A percentile compares a stretch with the other conserved stretches of the same genome.
phyloP scores from a whole-genome alignment of 2,797 vertebrate genomes.

The Pristis pectinata region DNA sequence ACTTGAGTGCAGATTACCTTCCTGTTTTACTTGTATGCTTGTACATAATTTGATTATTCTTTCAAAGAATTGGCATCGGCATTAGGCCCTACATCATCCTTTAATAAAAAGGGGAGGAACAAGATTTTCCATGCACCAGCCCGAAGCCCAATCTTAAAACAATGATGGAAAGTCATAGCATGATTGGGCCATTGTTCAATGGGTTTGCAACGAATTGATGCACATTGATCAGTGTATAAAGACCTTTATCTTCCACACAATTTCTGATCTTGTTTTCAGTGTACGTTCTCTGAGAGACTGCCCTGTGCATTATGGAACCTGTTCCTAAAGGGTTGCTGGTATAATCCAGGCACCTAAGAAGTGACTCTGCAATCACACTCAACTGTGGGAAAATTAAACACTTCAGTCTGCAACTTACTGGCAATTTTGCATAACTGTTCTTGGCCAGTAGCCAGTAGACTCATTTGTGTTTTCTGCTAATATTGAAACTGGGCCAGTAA shows the following conservation, averaged over 20 bases:
- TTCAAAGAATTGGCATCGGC: background rate
- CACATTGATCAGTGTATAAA: background rate
- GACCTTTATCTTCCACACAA: background rate
- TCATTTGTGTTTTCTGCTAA: background rate
- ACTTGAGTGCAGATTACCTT: background rate
- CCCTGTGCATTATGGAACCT: background rate
- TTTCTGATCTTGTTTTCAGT: background rate
- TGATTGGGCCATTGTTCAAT: background rate
- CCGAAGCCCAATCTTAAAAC: background rate
- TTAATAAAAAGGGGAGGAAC: background rate
- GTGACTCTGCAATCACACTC: background rate
- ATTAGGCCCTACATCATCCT: background rate
- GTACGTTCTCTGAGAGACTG: background rate
- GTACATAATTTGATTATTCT: background rate
- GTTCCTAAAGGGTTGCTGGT: background rate
- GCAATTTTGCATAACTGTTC: background rate
- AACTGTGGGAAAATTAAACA: background rate
- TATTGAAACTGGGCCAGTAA: background rate
- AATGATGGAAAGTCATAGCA: background rate
- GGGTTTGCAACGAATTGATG: background rate
- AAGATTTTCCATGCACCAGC: too few relatives aligned
- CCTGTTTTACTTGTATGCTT: background rate
- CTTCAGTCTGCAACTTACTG: background rate
- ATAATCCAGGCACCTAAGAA: background rate
- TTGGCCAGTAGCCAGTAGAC: background rate